phyloP scores from a whole-genome alignment of 2,797 vertebrate species.

The Kryptolebias ocellatus region DNA sequence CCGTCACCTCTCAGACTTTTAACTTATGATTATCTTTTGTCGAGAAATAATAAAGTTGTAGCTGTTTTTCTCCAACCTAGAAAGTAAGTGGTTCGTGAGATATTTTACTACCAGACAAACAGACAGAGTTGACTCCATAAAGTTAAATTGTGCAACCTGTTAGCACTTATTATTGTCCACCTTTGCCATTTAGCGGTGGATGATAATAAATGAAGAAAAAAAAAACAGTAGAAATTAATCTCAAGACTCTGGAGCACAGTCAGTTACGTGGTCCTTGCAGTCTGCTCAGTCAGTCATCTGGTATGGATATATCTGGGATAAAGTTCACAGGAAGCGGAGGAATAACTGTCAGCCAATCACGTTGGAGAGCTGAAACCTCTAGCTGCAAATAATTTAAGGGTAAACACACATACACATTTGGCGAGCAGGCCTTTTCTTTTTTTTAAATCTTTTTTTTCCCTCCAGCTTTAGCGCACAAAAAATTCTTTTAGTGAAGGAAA shows the following conservation, averaged over 20 bases:
- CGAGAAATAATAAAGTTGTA: too few relatives aligned
- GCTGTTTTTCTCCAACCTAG: too few relatives aligned
- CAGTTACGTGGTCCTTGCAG: neutral
- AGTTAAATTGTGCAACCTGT: too few relatives aligned
- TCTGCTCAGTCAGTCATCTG: constrained; percentile 30
- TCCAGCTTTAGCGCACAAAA: neutral
- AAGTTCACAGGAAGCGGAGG: constrained; percentile 60
- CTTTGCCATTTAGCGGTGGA: too few relatives aligned
- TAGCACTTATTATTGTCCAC: too few relatives aligned
- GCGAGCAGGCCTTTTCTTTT: neutral
- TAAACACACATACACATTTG: constrained; percentile 12
- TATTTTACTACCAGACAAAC: too few relatives aligned
- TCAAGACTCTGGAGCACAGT: constrained; percentile 6
- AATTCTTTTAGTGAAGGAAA: neutral
- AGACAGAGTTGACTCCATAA: too few relatives aligned
- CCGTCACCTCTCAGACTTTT: too few relatives aligned
- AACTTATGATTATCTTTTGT: too few relatives aligned
- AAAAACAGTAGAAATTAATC: neutral
- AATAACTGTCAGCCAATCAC: constrained; percentile 12
- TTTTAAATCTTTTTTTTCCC: constrained; percentile 3
- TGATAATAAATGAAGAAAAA: neutral
- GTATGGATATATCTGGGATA: constrained; percentile 45
- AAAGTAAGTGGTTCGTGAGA: too few relatives aligned
- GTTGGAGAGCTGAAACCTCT: constrained; percentile 17
- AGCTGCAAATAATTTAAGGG: constrained; percentile 25